Evolutionary conservation across 2,113 vertebrate species (phyloP).

Genomic region (Willisornis vidua): DNA sequence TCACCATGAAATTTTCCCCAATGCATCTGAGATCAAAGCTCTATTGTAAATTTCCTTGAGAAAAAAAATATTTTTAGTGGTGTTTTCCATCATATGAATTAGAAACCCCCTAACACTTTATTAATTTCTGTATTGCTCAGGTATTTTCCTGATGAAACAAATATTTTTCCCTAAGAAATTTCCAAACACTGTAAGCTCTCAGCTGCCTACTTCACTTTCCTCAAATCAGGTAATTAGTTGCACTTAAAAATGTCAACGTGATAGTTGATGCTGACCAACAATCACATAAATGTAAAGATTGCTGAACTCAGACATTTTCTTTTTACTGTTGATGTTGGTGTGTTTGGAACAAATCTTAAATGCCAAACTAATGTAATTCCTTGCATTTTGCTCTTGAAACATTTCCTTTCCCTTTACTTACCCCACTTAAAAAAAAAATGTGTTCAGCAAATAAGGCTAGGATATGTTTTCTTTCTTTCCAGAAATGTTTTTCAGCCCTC

Average conservation of each 20-base stretch:
- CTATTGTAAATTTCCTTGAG: neutral
- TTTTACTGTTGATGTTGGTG: neutral
- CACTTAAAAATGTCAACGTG: neutral
- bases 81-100: neutral
- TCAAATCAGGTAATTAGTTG: conserved; percentile 21
- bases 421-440: neutral
- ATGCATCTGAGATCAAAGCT: neutral
- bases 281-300: conserved; percentile 9
- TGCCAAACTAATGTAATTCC: neutral
- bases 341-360: neutral
- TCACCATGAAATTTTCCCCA: neutral
- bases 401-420: neutral
- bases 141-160: neutral
- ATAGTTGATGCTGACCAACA: conserved; percentile 9
- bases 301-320: neutral
- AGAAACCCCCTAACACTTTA: neutral
- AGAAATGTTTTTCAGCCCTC: no score
- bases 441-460: neutral
- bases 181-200: neutral
- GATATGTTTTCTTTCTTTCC: no score
- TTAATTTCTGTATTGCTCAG: neutral
- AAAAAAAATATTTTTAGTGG: neutral
- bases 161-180: neutral
- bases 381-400: neutral
- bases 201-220: neutral